Evolutionary conservation across 1,140 invertebrate genomes (phyloP).

Genomic region (Ceratina calcarata): DNA sequence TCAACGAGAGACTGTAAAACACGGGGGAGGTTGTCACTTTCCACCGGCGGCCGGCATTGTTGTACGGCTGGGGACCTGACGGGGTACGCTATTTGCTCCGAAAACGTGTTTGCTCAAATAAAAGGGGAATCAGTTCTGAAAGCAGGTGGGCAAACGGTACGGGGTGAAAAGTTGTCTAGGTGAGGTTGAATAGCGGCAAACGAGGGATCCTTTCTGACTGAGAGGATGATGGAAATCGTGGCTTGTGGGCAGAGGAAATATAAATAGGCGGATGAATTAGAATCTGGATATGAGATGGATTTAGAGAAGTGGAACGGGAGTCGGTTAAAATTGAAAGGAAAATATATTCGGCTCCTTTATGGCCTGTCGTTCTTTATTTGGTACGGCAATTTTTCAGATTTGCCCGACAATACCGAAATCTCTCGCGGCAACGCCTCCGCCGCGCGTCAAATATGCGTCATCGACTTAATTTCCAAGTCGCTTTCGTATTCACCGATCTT

Average conservation of each 20-base stretch:
- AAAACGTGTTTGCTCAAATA: not conserved
- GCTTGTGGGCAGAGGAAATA: too few relatives aligned
- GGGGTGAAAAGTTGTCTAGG: too few relatives aligned
- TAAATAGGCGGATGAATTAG: too few relatives aligned
- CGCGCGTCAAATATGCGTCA: not conserved
- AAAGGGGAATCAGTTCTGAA: not conserved
- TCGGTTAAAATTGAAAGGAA: not conserved
- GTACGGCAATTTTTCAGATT: not conserved
- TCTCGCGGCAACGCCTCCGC: not conserved
- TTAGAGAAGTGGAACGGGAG: too few relatives aligned
- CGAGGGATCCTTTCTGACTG: too few relatives aligned
- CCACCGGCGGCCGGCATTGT: not conserved
- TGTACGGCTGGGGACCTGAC: not conserved
- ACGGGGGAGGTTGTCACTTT: constrained; percentile 5
- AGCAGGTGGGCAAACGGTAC: too few relatives aligned
- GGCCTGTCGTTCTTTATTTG: too few relatives aligned
- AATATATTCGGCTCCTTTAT: too few relatives aligned
- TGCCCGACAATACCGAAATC: not conserved
- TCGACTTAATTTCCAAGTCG: not conserved
- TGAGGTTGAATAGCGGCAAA: too few relatives aligned
- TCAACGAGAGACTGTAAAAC: constrained; percentile 58
- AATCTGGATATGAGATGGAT: too few relatives aligned
- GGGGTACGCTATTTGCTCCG: not conserved
- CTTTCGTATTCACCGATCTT: not conserved
- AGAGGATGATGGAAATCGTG: too few relatives aligned